A percentile compares a stretch with the other conserved stretches of the same genome.
phyloP scores from a whole-genome alignment of 2,113 vertebrate species.

The Steatornis caripensis region DNA sequence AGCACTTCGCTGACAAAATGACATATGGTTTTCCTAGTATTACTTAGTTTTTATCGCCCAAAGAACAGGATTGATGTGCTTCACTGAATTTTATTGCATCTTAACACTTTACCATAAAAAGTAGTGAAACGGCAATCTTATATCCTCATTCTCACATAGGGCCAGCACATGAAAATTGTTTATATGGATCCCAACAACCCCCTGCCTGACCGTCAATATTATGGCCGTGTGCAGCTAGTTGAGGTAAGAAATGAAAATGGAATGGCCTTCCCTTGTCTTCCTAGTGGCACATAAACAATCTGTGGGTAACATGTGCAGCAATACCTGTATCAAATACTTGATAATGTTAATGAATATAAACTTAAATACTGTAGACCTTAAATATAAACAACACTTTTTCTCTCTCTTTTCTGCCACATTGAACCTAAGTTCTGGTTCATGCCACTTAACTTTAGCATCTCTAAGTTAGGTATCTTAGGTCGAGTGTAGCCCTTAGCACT shows the following conservation, averaged over 20 bases:
- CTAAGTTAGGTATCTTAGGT: background rate
- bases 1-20: background rate
- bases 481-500: background rate
- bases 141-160: slow-evolving; percentile 65
- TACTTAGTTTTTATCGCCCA: background rate
- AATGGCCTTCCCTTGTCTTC: background rate
- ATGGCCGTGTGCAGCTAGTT: slow-evolving; percentile 82
- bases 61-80: background rate
- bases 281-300: background rate
- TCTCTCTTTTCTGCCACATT: background rate
- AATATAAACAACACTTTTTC: background rate
- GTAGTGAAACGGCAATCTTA: background rate
- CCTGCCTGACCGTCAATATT: slow-evolving; percentile 81
- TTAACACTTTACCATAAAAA: background rate
- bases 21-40: background rate
- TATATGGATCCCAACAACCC: slow-evolving; percentile 76
- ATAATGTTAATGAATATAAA: background rate
- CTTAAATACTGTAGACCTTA: background rate
- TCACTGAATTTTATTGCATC: background rate
- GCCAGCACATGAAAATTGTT: slow-evolving; percentile 77
- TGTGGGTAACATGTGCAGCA: background rate
- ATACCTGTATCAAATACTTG: background rate
- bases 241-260: slow-evolving; percentile 77
- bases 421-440: background rate
- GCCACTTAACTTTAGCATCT: background rate